Evolutionary conservation across 2,888 invertebrate genomes (phyloP).

Genomic region (Sipha maydis): DNA sequence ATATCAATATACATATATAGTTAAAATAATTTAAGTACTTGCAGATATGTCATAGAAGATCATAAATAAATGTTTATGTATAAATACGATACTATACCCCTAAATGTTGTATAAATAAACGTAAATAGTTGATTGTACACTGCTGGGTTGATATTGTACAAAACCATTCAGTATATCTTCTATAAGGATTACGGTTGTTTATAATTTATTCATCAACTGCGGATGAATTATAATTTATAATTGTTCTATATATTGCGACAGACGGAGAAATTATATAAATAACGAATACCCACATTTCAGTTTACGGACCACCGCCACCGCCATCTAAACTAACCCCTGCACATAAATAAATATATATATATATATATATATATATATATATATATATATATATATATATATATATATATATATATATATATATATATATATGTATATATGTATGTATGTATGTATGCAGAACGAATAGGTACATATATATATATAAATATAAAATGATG

Average conservation of each 20-base stretch:
- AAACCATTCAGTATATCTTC: background rate
- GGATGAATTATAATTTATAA: constrained; percentile 39
- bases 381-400: background rate
- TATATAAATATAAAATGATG: background rate
- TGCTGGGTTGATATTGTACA: background rate
- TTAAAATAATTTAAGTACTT: background rate
- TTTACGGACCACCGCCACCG: background rate
- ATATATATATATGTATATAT: background rate
- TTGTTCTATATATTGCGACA: background rate
- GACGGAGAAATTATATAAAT: background rate
- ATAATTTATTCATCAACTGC: constrained; percentile 21
- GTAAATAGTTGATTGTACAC: background rate
- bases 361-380: too few relatives aligned
- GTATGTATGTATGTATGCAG: too few relatives aligned
- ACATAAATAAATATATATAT: too few relatives aligned
- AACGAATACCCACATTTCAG: background rate
- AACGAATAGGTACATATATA: too few relatives aligned
- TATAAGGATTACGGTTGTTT: constrained; percentile 12
- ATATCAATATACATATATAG: background rate
- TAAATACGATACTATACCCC: too few relatives aligned
- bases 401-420: background rate
- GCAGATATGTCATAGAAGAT: background rate
- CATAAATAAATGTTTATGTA: background rate
- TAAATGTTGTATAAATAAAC: background rate
- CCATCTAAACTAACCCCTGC: background rate